These are phyloP conservation scores for Corapipo altera DNA, from an alignment of 2,113 vertebrate genomes.

Conservation along the genomic window DNA sequence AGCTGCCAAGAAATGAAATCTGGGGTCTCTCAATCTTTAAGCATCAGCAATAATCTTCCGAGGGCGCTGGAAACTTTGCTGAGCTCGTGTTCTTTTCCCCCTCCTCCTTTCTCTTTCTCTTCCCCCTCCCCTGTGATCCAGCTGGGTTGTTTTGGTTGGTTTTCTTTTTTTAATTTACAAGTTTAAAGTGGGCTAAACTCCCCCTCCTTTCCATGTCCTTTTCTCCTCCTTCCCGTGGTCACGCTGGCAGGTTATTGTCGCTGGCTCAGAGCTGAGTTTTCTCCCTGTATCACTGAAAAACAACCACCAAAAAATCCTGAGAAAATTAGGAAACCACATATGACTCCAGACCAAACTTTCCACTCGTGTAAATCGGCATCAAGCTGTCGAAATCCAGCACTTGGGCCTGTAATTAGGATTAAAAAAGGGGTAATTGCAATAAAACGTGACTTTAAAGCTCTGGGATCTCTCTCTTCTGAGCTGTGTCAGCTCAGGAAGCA, in stretches of 20 bases:
- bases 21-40: slow-evolving; percentile 52
- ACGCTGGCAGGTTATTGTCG: not conserved
- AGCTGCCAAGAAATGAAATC: slow-evolving; percentile 46
- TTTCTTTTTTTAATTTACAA: not conserved
- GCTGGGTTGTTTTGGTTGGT: not conserved
- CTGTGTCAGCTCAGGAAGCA: not conserved
- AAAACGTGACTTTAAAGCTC: not conserved
- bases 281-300: not conserved
- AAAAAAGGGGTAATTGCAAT: not conserved
- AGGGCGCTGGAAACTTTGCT: slow-evolving; percentile 19
- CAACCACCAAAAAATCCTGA: not conserved
- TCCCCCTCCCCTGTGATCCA: not conserved
- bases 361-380: not conserved
- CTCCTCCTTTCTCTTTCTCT: not conserved
- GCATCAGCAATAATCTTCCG: slow-evolving; percentile 30
- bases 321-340: not conserved
- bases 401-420: not conserved
- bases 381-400: not conserved
- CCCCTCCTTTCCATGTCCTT: not conserved
- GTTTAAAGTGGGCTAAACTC: not conserved
- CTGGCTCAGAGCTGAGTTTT: not conserved
- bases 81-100: not conserved
- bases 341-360: not conserved
- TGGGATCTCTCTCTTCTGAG: not conserved
- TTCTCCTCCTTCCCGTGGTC: not conserved